phyloP scores from a whole-genome alignment of 2,113 vertebrate species.

The Megatriorchis doriae region DNA sequence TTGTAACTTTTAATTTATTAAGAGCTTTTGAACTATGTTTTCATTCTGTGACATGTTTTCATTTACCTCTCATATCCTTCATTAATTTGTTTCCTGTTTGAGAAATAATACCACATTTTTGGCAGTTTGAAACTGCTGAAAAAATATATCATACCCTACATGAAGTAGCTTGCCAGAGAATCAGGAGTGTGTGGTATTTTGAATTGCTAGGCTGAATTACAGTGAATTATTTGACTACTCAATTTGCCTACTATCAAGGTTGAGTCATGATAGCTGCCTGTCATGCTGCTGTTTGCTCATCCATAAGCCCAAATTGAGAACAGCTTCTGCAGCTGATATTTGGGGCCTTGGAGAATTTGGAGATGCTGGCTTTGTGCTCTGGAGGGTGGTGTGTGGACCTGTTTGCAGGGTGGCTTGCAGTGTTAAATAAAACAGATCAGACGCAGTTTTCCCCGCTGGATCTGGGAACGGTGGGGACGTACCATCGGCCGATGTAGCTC shows the following conservation, averaged over 20 bases:
- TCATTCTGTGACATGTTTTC: slow-evolving; percentile 71
- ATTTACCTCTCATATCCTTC: slow-evolving; percentile 65
- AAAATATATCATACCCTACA: slow-evolving; percentile 28
- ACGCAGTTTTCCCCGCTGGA: background rate
- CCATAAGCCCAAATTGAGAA: background rate
- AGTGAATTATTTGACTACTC: background rate
- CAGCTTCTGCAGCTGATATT: background rate
- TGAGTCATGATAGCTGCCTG: background rate
- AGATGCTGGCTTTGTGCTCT: background rate
- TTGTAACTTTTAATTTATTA: slow-evolving; percentile 78
- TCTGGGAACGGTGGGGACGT: background rate
- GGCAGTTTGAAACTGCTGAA: slow-evolving; percentile 48
- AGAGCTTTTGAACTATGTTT: slow-evolving; percentile 70
- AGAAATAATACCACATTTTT: slow-evolving; percentile 55
- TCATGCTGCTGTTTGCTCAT: background rate
- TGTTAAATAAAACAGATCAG: background rate
- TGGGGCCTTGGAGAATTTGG: background rate
- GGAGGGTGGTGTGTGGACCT: background rate
- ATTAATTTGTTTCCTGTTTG: slow-evolving; percentile 68
- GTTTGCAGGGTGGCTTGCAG: background rate
- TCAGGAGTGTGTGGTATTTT: background rate
- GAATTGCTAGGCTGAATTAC: slow-evolving; percentile 8
- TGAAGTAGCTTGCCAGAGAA: slow-evolving; percentile 34
- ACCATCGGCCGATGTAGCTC: background rate
- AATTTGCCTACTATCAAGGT: background rate